These are phyloP conservation scores for Melanotaenia boesemani DNA, from an alignment of 2,797 vertebrate genomes.

Conservation along the genomic window DNA sequence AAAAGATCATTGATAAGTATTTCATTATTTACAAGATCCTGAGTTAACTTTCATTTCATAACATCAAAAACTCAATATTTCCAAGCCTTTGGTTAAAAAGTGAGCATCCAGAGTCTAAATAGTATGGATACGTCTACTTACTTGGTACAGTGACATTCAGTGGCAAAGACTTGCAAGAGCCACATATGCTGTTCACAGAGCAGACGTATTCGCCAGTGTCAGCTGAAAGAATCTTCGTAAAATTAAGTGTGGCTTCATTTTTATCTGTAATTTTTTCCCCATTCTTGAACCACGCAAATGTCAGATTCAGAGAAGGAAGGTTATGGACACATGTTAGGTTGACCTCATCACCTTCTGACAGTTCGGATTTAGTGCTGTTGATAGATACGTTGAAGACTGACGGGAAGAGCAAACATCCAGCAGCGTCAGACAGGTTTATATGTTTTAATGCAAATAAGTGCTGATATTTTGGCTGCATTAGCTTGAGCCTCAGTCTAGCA, in stretches of 20 bases:
- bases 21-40: background rate
- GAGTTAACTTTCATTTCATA: background rate
- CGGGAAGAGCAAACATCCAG: conserved; percentile 26
- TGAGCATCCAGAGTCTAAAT: background rate
- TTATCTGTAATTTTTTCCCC: fast-evolving
- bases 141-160: background rate
- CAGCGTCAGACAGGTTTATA: background rate
- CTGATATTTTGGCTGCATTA: background rate
- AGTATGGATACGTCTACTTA: conserved; percentile 42
- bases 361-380: fast-evolving
- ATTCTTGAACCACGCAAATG: conserved; percentile 34
- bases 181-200: conserved; percentile 9
- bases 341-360: background rate
- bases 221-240: fast-evolving
- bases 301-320: fast-evolving
- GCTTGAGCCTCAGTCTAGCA: background rate
- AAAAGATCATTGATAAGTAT: background rate
- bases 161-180: background rate
- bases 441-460: background rate
- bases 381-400: conserved; percentile 39
- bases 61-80: background rate
- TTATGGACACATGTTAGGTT: conserved; percentile 51
- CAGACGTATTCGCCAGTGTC: conserved; percentile 17
- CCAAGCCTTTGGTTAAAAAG: background rate
- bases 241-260: background rate